phyloP scores from a whole-genome alignment of 2,797 vertebrate species.

The Diceros bicornis region DNA sequence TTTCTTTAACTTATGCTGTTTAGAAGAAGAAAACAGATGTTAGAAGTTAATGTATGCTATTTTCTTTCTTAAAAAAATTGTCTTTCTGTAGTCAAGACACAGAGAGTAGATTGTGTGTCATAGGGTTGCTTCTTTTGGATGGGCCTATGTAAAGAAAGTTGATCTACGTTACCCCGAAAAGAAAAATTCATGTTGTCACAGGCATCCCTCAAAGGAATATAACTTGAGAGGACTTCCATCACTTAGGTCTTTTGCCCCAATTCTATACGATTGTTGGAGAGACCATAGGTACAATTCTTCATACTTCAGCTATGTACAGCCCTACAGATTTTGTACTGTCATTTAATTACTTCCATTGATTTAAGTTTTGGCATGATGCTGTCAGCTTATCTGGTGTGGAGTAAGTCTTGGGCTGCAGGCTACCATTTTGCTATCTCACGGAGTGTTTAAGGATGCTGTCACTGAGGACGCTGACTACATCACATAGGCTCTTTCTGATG shows the following conservation, averaged over 20 bases:
- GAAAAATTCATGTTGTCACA: not conserved
- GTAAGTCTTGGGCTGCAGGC: not conserved
- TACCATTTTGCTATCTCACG: not conserved
- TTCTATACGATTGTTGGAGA: not conserved
- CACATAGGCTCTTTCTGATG: not conserved
- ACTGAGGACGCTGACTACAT: not conserved
- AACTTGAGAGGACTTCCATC: not conserved
- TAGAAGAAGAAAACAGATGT: not conserved
- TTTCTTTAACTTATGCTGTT: not conserved
- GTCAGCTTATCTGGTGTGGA: not conserved
- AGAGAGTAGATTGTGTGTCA: not conserved
- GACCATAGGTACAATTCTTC: not conserved
- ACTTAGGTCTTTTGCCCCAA: not conserved
- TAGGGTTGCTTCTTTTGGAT: not conserved
- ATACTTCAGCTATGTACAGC: not conserved
- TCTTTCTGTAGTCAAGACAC: not conserved
- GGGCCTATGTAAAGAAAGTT: not conserved
- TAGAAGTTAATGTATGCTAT: not conserved
- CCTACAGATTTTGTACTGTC: not conserved
- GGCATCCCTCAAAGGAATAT: not conserved
- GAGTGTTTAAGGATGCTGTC: not conserved
- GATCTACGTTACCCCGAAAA: not conserved
- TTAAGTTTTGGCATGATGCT: not conserved
- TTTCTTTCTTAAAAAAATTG: not conserved
- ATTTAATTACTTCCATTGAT: not conserved